phyloP scores from a whole-genome alignment of 1,140 invertebrate genomes.

The Drosophila kurseongensis region DNA sequence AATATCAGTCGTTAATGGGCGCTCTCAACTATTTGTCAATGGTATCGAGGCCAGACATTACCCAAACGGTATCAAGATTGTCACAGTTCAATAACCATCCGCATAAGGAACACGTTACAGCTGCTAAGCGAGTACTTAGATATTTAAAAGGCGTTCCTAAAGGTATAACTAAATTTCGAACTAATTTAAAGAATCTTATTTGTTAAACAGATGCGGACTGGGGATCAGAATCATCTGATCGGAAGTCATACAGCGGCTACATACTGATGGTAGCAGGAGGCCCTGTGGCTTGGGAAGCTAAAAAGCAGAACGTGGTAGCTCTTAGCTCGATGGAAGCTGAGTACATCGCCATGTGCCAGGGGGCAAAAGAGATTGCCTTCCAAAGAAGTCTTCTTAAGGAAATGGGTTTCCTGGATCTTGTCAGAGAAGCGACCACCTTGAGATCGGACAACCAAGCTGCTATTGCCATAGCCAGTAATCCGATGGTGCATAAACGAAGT shows the following conservation, averaged over 20 bases:
- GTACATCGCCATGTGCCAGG: background rate
- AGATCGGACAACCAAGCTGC: conserved; percentile 3
- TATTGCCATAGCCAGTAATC: background rate
- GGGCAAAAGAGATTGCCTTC: background rate
- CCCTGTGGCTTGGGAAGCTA: background rate
- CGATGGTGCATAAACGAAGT: background rate
- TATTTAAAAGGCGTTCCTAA: background rate
- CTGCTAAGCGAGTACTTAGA: no score
- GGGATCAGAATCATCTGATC: conserved; percentile 2
- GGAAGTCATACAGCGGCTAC: background rate
- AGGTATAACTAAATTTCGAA: background rate
- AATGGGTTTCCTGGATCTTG: background rate
- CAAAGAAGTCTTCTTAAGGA: background rate
- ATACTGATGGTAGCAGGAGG: conserved; percentile 1
- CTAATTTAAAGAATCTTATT: background rate
- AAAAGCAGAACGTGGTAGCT: background rate
- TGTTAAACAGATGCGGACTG: conserved; percentile 1
- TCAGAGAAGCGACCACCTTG: background rate
- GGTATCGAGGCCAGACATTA: no score
- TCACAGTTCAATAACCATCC: background rate
- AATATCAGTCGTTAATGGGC: conserved; percentile 1
- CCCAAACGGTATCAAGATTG: background rate
- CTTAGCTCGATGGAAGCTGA: conserved; percentile 1
- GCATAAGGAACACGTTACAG: background rate
- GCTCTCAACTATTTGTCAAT: no score